Evolutionary conservation across 1,140 invertebrate genomes (phyloP), one percentile per base, ranked within the genome.

Genomic region (Neodiprion pinetum): DNA sequence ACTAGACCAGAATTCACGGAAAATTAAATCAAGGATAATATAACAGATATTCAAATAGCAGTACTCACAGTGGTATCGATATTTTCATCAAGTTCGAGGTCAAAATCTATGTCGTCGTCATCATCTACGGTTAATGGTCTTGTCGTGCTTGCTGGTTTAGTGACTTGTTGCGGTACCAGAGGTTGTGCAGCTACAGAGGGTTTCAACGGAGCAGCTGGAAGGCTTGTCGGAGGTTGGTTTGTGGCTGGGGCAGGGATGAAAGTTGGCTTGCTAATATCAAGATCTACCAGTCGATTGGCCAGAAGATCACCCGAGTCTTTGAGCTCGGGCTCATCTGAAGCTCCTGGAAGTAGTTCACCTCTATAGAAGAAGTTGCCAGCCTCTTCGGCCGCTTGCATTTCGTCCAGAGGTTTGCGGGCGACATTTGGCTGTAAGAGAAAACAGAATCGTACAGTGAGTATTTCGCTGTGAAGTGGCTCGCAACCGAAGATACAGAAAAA

Each of bases 351-450:
- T 28, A 0, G 67, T 65, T 72, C 14, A 2, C 48, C 17, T 21
- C 23, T 74, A 75, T 65, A 65, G 72, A 80, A 89, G 90, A 7
- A 93, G 67, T 81, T 78, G n/a, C 91, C 92, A 71, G 76, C 79
- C 21, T 86, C 84, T 81, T 92, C 90, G 1, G 92, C 91, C 17
- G 85, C 86, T 78, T 90, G 85, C 91, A 95, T 93, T 85, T 96
- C 95, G 75, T 93, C 92, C 5, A 95, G 81, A 1, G 93, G 89
- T 79, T 94, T 93, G 65, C 95, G 89, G 67, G 96, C 94, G 73
- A 90, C 87, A 82, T 95, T 95, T 28, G 92, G 84, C 90, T 94
- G 86, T 8, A 91, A 84, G 28, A 40, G 77, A 81, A 74, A 75
- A 76, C 78, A 28, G 76, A 71, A 65, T 71, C 77, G 74, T 71